Conservation (phyloP, 2,888 invertebrate species). For the Luffia ferchaultella region DNA sequence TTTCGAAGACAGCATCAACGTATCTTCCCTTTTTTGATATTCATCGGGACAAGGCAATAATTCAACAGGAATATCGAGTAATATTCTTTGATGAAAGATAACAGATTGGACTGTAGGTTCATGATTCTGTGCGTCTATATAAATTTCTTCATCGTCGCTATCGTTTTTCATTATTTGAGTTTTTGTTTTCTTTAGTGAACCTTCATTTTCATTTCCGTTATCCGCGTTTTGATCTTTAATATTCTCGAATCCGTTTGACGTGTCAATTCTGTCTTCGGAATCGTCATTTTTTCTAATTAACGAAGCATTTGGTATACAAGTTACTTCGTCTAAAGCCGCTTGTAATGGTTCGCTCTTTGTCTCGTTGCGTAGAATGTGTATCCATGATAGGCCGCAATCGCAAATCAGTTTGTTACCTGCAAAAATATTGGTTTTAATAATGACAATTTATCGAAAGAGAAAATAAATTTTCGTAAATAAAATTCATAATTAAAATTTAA, state of each 20-base stretch:
- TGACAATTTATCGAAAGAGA: too few species aligned
- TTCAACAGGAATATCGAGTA: slow-evolving; percentile 38
- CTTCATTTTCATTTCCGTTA: slow-evolving; percentile 9
- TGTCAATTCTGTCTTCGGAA: background rate
- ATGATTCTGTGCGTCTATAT: slow-evolving; percentile 30
- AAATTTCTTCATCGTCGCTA: slow-evolving; percentile 26
- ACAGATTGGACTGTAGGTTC: slow-evolving; percentile 32
- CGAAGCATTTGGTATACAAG: slow-evolving; percentile 49
- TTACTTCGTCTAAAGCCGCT: slow-evolving; percentile 73
- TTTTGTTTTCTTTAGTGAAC: slow-evolving; percentile 17
- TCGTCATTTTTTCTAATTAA: background rate
- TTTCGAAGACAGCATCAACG: slow-evolving; percentile 51
- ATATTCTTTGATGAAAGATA: slow-evolving; percentile 29
- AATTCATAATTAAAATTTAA: slow-evolving; percentile 2
- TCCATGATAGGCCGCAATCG: slow-evolving; percentile 84
- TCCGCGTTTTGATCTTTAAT: background rate
- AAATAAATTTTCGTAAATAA: slow-evolving; percentile 10
- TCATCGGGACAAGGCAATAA: slow-evolving; percentile 37
- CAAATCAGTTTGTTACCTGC: slow-evolving; percentile 83
- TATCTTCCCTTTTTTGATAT: slow-evolving; percentile 43
- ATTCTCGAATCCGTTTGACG: background rate
- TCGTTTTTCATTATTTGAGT: slow-evolving; percentile 27
- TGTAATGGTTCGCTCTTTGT: slow-evolving; percentile 75
- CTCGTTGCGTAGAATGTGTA: slow-evolving; percentile 76
- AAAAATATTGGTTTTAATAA: slow-evolving; percentile 12